Base-by-base conservation (phyloP, 2,113 vertebrate species). In the Atractosteus spatula region DNA sequence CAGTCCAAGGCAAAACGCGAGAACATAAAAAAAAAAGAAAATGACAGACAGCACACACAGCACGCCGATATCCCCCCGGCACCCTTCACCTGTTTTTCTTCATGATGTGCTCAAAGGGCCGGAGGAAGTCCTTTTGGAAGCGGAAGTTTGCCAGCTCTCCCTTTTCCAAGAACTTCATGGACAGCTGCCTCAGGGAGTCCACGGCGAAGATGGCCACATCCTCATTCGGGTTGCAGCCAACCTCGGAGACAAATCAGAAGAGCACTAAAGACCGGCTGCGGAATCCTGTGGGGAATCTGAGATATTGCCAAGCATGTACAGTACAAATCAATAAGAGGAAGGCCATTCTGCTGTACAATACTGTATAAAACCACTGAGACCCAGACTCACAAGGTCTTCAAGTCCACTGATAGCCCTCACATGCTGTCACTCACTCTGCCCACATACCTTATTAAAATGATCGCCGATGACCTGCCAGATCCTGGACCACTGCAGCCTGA, bases 131-230 rank as follows among this genome's bases (percentile, higher is more conserved):
- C 63, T 99, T 99, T 86, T 99, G 97, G 90, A 98, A 99, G 75
- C 97, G 95, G 82, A 99, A 99, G 83, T 99, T 99, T 74, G 97
- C 97, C 74, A 99, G 82, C 78, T 99, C 97, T 82, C 97, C 97
- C 82, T 98, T 99, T 84, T 99, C 97, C 77, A 99, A 87, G 80
- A 98, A 99, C 81, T 99, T 99, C 97, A 99, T 98, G 69, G 97
- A 99, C 41, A 99, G 94, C 42, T 99, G 97, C 77, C 97, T 89
- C 81, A 99, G 82, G 0, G 97, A 99, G 80, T 99, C 97, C 74
- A 99, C 96, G 0, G 97, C 97, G 86, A 99, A 99, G 77, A 98
- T 97, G 78, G 97, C 97, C 0, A 98, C 96, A 47, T 99, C 97
- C 85, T 99, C 97, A n/a, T 98, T 99, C 55, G 96, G 96, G 76